A percentile compares a stretch with the other conserved stretches of the same genome.
These are phyloP conservation scores for Glossophaga mutica DNA, from an alignment of 2,797 vertebrate species.

Conservation along the genomic window DNA sequence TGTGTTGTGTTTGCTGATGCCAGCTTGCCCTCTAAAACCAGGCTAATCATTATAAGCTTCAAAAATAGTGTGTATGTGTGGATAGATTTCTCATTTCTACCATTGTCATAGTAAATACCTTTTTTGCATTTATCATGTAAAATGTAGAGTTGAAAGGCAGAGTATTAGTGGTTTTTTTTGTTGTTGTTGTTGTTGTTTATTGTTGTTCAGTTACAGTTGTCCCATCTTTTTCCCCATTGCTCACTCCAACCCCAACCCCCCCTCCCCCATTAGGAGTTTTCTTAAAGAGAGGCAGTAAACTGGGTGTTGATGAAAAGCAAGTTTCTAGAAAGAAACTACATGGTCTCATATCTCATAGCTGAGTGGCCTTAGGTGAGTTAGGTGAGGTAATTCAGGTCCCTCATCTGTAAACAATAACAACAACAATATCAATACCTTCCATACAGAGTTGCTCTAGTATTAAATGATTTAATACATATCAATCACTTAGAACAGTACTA, in stretches of 20 bases:
- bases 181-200: too few relatives aligned
- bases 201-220: too few relatives aligned
- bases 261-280: neutral
- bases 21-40: neutral
- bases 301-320: neutral
- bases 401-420: neutral
- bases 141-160: neutral
- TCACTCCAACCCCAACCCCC: too few relatives aligned
- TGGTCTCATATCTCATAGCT: neutral
- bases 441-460: neutral
- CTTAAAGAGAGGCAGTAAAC: neutral
- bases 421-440: neutral
- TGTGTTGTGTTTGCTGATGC: neutral
- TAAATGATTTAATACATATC: neutral
- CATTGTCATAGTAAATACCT: neutral
- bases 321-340: neutral
- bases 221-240: too few relatives aligned
- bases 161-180: neutral
- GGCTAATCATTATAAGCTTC: neutral
- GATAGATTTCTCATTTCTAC: neutral
- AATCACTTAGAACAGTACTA: neutral
- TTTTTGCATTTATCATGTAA: neutral
- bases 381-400: neutral
- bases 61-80: neutral
- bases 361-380: neutral